These are phyloP conservation scores for Aproaerema taeniolella DNA, from an alignment of 2,888 invertebrate species.

Conservation along the genomic window DNA sequence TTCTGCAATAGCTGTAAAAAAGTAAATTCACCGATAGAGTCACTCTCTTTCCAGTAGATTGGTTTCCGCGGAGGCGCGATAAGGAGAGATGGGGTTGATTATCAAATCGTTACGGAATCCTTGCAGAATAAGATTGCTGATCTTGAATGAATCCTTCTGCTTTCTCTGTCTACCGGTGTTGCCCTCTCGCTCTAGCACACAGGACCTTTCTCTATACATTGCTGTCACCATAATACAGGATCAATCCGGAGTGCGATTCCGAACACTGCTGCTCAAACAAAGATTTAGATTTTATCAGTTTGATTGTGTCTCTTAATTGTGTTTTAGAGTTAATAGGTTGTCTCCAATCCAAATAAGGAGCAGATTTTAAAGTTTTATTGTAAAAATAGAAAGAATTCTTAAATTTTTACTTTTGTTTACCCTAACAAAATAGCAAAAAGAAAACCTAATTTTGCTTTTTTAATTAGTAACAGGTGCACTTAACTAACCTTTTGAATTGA, in stretches of 20 bases:
- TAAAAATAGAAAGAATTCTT: not conserved
- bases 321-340: too few species aligned
- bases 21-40: conserved; percentile 27
- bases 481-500: not conserved
- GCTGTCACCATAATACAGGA: conserved; percentile 61
- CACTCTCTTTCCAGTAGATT: conserved; percentile 31
- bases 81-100: conserved; percentile 46
- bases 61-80: conserved; percentile 28
- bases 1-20: conserved; percentile 55
- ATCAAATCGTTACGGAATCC: conserved; percentile 49
- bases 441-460: not conserved
- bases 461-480: not conserved
- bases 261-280: too few species aligned
- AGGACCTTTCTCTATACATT: conserved; percentile 51
- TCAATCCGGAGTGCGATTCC: conserved; percentile 63
- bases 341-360: too few species aligned
- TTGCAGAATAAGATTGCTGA: conserved; percentile 57
- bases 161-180: conserved; percentile 55
- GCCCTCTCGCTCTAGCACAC: conserved; percentile 56
- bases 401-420: not conserved
- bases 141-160: conserved; percentile 66
- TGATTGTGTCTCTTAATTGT: too few species aligned
- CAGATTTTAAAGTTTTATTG: not conserved
- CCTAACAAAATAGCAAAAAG: not conserved
- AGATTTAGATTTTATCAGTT: too few species aligned